Conservation (phyloP, 1,140 invertebrate genomes). For the Nomia melanderi region DNA sequence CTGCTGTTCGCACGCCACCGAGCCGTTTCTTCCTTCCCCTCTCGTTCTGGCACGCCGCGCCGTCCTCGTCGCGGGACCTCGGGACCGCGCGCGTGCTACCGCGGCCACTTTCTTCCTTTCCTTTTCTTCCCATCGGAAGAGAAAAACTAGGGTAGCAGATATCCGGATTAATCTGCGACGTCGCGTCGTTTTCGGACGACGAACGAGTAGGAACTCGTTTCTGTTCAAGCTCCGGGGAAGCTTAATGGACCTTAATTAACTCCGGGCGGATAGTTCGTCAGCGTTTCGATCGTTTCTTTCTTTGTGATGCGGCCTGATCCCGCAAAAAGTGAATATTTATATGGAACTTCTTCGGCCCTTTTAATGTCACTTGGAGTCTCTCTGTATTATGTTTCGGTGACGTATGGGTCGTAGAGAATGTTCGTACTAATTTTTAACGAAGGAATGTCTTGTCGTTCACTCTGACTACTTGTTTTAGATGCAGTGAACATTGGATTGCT, state of each 20-base stretch:
- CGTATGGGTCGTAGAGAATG: no score
- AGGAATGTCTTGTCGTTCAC: no score
- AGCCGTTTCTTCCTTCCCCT: slow-evolving; percentile 26
- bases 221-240: not conserved
- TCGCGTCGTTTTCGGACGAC: slow-evolving; percentile 53
- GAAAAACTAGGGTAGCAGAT: slow-evolving; percentile 23
- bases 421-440: no score
- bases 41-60: slow-evolving; percentile 20
- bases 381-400: no score
- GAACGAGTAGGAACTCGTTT: not conserved
- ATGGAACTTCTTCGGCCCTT: not conserved
- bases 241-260: slow-evolving; percentile 38
- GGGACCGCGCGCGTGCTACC: slow-evolving; percentile 38
- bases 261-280: not conserved
- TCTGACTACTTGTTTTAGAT: no score
- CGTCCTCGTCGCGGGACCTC: not conserved
- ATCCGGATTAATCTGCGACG: slow-evolving; percentile 62
- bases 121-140: slow-evolving; percentile 11
- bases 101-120: slow-evolving; percentile 22
- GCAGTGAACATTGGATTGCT: no score
- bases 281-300: not conserved
- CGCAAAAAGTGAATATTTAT: not conserved
- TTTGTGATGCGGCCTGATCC: not conserved
- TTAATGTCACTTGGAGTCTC: no score
- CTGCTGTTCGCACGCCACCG: slow-evolving; percentile 77